phyloP scores from a whole-genome alignment of 1,140 invertebrate species.

The Hetaerina americana region DNA sequence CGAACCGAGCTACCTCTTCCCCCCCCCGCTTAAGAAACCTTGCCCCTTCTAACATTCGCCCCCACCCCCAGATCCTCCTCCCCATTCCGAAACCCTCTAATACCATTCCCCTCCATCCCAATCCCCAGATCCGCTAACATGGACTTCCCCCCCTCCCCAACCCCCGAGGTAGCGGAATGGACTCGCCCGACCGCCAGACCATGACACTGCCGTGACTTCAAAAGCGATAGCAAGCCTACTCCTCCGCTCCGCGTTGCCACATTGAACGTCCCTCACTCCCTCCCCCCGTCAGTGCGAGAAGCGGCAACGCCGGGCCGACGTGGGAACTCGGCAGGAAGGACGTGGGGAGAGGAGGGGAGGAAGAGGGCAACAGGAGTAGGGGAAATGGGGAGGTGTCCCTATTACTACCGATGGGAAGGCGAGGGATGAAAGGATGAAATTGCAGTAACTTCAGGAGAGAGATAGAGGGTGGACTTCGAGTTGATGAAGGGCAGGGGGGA shows the following conservation, averaged over 20 bases:
- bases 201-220: background rate
- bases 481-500: too few relatives aligned
- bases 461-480: too few relatives aligned
- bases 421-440: too few relatives aligned
- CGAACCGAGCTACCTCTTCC: too few relatives aligned
- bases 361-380: background rate
- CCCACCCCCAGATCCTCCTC: too few relatives aligned
- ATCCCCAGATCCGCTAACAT: too few relatives aligned
- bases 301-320: background rate
- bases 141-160: background rate
- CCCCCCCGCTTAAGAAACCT: too few relatives aligned
- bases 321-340: background rate
- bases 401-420: background rate
- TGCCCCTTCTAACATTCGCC: too few relatives aligned
- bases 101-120: too few relatives aligned
- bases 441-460: too few relatives aligned
- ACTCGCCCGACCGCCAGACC: background rate
- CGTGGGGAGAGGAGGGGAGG: background rate
- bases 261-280: background rate
- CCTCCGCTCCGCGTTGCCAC: background rate
- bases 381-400: background rate
- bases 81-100: too few relatives aligned
- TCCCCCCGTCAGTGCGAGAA: background rate
- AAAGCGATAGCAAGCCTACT: background rate
- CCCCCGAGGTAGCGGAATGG: background rate